phyloP scores from a whole-genome alignment of 2,797 vertebrate genomes.

The Hephaestus fuliginosus region DNA sequence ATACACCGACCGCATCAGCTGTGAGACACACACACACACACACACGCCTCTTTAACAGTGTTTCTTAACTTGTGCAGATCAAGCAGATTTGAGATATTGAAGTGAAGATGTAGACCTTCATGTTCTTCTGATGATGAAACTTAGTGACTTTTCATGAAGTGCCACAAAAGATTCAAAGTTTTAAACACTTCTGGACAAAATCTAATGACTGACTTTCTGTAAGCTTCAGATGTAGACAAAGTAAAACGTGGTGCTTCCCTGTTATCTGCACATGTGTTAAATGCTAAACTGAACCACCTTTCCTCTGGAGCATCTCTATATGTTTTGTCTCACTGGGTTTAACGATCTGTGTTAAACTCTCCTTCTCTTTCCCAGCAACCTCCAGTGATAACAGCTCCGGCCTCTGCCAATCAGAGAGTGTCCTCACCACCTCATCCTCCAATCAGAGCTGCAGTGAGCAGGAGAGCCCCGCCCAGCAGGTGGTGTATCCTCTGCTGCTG shows the following conservation, averaged over 20 bases:
- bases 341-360: not conserved
- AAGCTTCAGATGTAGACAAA: too few relatives aligned
- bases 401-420: slow-evolving; percentile 69
- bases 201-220: too few relatives aligned
- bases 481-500: slow-evolving; percentile 89
- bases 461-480: slow-evolving; percentile 56
- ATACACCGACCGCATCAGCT: slow-evolving; percentile 73
- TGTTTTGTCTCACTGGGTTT: too few relatives aligned
- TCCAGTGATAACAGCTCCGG: slow-evolving; percentile 62
- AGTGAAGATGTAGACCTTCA: not conserved
- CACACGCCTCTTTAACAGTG: not conserved
- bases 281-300: too few relatives aligned
- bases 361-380: slow-evolving; percentile 55
- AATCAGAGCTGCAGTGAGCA: slow-evolving; percentile 74
- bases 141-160: too few relatives aligned
- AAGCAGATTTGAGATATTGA: too few relatives aligned
- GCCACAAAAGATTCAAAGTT: not conserved
- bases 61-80: too few relatives aligned
- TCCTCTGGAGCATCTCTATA: too few relatives aligned
- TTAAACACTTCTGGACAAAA: too few relatives aligned
- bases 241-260: too few relatives aligned
- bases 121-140: too few relatives aligned
- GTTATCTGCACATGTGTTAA: too few relatives aligned
- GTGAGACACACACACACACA: slow-evolving; percentile 80
- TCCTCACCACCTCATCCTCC: not conserved